Evolutionary conservation across 1,140 invertebrate genomes (phyloP).

Genomic region (Zaprionus capensis): DNA sequence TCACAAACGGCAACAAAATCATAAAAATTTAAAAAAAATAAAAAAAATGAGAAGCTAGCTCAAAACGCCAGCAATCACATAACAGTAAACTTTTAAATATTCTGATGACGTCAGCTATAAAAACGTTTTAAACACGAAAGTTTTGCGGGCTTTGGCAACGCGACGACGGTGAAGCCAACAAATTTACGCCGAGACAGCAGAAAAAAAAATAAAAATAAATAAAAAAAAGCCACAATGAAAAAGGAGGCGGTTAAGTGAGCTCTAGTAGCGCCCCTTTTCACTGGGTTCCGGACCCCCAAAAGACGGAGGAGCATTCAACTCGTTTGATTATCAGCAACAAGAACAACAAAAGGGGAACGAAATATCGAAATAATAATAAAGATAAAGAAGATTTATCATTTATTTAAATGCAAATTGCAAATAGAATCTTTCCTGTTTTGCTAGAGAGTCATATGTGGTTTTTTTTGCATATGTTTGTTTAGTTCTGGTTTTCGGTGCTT

Average conservation of each 20-base stretch:
- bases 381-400: constrained; percentile 53
- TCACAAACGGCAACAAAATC: constrained; percentile 25
- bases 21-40: background rate
- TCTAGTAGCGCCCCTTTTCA: constrained; percentile 54
- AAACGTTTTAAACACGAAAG: constrained; percentile 46
- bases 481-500: constrained; percentile 20
- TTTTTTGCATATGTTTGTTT: constrained; percentile 22
- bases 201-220: constrained; percentile 15
- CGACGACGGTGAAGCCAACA: constrained; percentile 18
- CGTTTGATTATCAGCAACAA: constrained; percentile 54
- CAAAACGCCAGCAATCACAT: constrained; percentile 57
- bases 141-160: constrained; percentile 25
- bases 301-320: constrained; percentile 61
- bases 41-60: constrained; percentile 18
- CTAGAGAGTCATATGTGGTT: background rate
- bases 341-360: constrained; percentile 13
- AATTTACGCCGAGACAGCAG: constrained; percentile 47
- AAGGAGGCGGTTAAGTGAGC: constrained; percentile 31
- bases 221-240: background rate
- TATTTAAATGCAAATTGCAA: constrained; percentile 78
- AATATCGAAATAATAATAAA: constrained; percentile 33
- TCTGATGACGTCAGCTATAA: constrained; percentile 75
- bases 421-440: constrained; percentile 66
- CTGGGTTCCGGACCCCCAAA: constrained; percentile 35
- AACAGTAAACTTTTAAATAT: constrained; percentile 67